Percentiles rank a stretch among this genome's conserved stretches.
Evolutionary conservation across 2,113 vertebrate species (phyloP).

Genomic region (Cyanoderma ruficeps): DNA sequence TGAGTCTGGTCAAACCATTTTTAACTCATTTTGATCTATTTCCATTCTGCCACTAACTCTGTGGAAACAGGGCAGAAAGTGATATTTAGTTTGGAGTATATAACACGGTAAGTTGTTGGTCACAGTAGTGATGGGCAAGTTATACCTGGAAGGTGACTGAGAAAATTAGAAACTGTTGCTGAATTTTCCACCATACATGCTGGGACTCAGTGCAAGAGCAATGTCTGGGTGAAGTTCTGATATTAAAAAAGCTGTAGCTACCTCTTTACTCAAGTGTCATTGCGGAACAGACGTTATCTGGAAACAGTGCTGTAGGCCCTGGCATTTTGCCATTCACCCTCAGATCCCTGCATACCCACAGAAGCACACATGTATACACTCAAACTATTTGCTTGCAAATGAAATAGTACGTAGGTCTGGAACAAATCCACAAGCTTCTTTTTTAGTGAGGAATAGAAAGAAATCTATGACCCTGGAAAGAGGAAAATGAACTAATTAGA

Average conservation of each 20-base stretch:
- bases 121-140: background rate
- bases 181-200: background rate
- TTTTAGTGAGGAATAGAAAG: background rate
- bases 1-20: background rate
- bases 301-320: background rate
- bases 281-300: background rate
- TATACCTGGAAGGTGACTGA: background rate
- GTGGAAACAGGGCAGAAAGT: background rate
- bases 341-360: background rate
- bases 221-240: background rate
- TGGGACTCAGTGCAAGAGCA: background rate
- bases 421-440: background rate
- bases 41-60: background rate
- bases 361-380: background rate
- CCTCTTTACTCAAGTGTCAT: background rate
- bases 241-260: background rate
- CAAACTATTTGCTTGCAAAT: background rate
- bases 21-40: background rate
- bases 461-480: conserved; percentile 45
- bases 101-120: rapidly evolving
- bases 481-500: conserved; percentile 38
- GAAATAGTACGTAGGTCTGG: background rate
- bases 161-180: background rate
- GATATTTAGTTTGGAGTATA: background rate
- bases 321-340: background rate